Evolutionary conservation across 2,113 vertebrate species (phyloP).

Genomic region (Seriola aureovittata): DNA sequence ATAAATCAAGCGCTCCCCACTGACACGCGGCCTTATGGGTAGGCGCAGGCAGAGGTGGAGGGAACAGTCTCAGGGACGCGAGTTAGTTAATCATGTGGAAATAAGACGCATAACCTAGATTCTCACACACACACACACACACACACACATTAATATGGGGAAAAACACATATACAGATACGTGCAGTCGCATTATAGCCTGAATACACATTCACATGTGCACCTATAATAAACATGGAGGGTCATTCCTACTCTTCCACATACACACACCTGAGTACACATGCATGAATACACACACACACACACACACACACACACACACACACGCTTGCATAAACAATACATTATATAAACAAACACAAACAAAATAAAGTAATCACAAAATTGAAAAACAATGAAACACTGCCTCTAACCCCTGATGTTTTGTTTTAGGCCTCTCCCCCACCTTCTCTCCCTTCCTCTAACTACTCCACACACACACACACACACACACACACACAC

Average conservation of each 20-base stretch:
- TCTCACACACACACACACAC: constrained; percentile 83
- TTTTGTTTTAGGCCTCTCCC: constrained; percentile 45
- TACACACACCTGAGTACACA: not conserved
- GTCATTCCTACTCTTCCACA: not conserved
- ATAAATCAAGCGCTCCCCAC: constrained; percentile 92
- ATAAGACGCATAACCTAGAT: constrained; percentile 87
- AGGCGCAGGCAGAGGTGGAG: constrained; percentile 85
- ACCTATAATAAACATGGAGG: not conserved
- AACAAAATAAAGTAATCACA: constrained; percentile 42
- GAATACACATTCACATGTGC: constrained; percentile 10
- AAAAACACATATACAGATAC: constrained; percentile 15
- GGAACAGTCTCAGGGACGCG: constrained; percentile 61
- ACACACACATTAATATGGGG: not conserved
- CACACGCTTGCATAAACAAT: constrained; percentile 20
- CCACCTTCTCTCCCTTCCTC: constrained; percentile 47
- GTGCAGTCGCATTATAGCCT: constrained; percentile 1
- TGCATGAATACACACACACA: not conserved
- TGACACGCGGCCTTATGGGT: constrained; percentile 91
- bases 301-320: not conserved
- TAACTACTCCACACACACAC: constrained; percentile 23
- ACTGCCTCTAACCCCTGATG: constrained; percentile 24
- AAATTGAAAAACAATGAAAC: constrained; percentile 48
- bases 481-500: constrained; percentile 27
- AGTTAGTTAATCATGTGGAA: constrained; percentile 82
- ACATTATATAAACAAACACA: constrained; percentile 32